Conservation (phyloP, 2,797 vertebrate genomes). For the Triplophysa bombifrons region DNA sequence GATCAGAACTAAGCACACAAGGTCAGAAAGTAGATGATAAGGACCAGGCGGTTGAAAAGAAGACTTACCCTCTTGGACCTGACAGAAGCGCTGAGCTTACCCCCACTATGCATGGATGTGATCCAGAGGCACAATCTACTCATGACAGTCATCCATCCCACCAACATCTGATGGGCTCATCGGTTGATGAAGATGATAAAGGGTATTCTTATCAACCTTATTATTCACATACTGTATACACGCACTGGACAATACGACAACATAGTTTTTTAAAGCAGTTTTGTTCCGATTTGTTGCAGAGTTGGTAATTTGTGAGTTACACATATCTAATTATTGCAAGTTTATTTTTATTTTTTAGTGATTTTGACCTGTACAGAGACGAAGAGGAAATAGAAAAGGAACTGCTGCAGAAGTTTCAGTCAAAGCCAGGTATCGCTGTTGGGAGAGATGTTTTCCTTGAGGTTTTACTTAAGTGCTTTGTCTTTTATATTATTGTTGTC, state of each 20-base stretch:
- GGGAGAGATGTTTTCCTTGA: not conserved
- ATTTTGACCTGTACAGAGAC: conserved; percentile 60
- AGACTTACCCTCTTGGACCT: conserved; percentile 25
- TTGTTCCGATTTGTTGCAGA: not conserved
- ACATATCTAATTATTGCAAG: not conserved
- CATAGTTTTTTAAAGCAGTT: no score
- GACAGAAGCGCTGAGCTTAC: conserved; percentile 23
- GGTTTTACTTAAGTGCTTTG: not conserved
- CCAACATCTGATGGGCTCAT: conserved; percentile 7
- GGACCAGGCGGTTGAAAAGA: not conserved
- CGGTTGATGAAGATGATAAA: conserved; percentile 34
- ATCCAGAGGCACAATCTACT: conserved; percentile 14
- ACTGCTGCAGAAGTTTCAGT: conserved; percentile 36
- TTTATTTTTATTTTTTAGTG: conserved; percentile 42
- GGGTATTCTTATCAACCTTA: conserved; percentile 13
- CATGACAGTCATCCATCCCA: not conserved
- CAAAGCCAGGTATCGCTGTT: conserved; percentile 21
- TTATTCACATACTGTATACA: not conserved
- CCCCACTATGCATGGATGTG: conserved; percentile 5
- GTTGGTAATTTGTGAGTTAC: not conserved
- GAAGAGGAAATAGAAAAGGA: conserved; percentile 60
- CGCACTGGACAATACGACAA: not conserved
- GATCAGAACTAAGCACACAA: not conserved
- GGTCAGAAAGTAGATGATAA: conserved; percentile 11
- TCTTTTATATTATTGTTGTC: not conserved